phyloP scores from a whole-genome alignment of 1,140 invertebrate species.

The Ericerus pela region DNA sequence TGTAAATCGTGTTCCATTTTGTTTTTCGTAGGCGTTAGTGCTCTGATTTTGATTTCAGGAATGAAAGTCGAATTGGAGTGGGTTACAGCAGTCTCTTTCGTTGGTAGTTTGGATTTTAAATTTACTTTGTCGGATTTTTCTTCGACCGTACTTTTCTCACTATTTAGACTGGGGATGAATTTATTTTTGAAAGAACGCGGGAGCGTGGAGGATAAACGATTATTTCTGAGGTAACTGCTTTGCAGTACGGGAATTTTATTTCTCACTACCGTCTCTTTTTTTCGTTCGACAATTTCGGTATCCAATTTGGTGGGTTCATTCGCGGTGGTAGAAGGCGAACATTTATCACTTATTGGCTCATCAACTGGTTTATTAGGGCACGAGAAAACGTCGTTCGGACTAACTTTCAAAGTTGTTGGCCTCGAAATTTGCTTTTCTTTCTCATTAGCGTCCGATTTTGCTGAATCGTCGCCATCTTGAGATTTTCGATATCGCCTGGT shows the following conservation, averaged over 20 bases:
- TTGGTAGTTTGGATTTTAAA: no score
- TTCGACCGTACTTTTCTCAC: not conserved
- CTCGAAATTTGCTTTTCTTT: constrained; percentile 36
- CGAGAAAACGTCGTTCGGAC: constrained; percentile 20
- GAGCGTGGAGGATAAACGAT: constrained; percentile 21
- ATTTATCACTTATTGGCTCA: not conserved
- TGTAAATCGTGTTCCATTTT: constrained; percentile 47
- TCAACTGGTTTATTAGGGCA: constrained; percentile 5
- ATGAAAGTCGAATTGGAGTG: constrained; percentile 24
- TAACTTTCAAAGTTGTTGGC: constrained; percentile 18
- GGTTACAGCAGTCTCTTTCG: no score
- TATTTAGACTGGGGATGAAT: not conserved
- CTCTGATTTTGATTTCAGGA: constrained; percentile 32
- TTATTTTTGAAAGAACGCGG: constrained; percentile 21
- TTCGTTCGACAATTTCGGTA: constrained; percentile 18
- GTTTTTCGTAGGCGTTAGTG: constrained; percentile 29
- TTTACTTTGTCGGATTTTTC: no score
- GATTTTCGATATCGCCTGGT: constrained; percentile 65
- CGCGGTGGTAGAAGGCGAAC: not conserved
- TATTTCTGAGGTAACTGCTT: not conserved
- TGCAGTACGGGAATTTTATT: constrained; percentile 28
- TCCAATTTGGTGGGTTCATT: constrained; percentile 31
- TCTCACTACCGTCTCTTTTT: constrained; percentile 29
- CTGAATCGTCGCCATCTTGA: constrained; percentile 36
- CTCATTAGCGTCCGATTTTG: constrained; percentile 17